Evolutionary conservation across 1,140 invertebrate species (phyloP).

Genomic region (Zaprionus nigranus): DNA sequence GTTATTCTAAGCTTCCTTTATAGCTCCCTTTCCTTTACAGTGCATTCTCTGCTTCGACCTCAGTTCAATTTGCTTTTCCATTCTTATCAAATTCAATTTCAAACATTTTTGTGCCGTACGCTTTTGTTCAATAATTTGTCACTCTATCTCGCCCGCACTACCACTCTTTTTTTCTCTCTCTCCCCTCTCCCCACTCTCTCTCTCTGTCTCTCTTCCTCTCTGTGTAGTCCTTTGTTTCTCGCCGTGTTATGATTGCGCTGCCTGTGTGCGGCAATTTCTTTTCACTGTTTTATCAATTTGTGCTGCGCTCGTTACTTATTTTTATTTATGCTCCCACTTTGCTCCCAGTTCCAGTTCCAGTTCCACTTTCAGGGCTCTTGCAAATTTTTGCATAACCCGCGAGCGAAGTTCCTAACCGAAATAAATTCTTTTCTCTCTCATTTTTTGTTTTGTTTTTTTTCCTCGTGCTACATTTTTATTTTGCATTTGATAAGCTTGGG

Average conservation of each 20-base stretch:
- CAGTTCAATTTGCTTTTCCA: conserved; percentile 32
- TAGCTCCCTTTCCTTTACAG: conserved; percentile 1
- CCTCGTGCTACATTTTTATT: conserved; percentile 54
- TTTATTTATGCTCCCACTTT: conserved; percentile 69
- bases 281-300: conserved; percentile 82
- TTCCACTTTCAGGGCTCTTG: conserved; percentile 42
- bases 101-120: conserved; percentile 71
- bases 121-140: conserved; percentile 75
- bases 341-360: conserved; percentile 11
- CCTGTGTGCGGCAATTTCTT: conserved; percentile 72
- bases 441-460: conserved; percentile 4
- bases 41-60: conserved; percentile 40
- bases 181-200: too few relatives aligned
- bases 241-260: conserved; percentile 54
- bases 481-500: conserved; percentile 77
- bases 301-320: conserved; percentile 80
- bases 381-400: conserved; percentile 81
- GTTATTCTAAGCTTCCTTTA: background rate
- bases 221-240: conserved; percentile 4
- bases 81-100: conserved; percentile 79
- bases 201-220: conserved; percentile 13
- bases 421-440: conserved; percentile 65
- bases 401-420: conserved; percentile 81
- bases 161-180: conserved; percentile 1
- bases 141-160: conserved; percentile 36